Conservation (phyloP, 2,888 invertebrate genomes). For the Acrobasis suavella region DNA sequence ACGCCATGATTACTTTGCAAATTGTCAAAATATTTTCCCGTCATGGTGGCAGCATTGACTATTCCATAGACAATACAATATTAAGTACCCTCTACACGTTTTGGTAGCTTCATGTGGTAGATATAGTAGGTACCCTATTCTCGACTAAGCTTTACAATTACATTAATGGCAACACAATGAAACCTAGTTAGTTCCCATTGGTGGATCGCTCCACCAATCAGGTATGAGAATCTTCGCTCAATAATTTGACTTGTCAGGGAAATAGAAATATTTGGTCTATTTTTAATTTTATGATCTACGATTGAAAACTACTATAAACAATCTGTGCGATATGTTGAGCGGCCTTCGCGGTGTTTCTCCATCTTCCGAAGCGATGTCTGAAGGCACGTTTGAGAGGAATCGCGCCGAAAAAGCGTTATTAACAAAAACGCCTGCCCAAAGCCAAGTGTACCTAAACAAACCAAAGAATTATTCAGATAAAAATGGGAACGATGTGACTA, state of each 20-base stretch:
- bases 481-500: conserved; percentile 72
- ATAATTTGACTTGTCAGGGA: conserved; percentile 66
- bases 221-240: conserved; percentile 52
- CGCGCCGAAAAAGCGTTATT: conserved; percentile 70
- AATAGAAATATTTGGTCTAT: conserved; percentile 51
- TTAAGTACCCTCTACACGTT: not conserved
- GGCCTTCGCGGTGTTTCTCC: conserved; percentile 68
- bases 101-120: not conserved
- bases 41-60: conserved; percentile 46
- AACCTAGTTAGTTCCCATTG: conserved; percentile 38
- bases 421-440: conserved; percentile 63
- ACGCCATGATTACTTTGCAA: conserved; percentile 91
- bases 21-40: conserved; percentile 53
- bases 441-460: conserved; percentile 54
- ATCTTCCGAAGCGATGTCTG: conserved; percentile 70
- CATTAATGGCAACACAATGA: conserved; percentile 12
- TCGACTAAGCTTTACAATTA: not conserved
- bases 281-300: conserved; percentile 55
- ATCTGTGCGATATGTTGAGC: conserved; percentile 49
- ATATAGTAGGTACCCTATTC: not conserved
- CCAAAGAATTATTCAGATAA: conserved; percentile 69
- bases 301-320: conserved; percentile 38
- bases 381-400: conserved; percentile 64
- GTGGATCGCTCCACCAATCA: conserved; percentile 49
- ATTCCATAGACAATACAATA: not conserved